Evolutionary conservation across 2,888 invertebrate genomes (phyloP), one percentile per base, ranked within the genome.

Genomic region (Tethea ocularis): DNA sequence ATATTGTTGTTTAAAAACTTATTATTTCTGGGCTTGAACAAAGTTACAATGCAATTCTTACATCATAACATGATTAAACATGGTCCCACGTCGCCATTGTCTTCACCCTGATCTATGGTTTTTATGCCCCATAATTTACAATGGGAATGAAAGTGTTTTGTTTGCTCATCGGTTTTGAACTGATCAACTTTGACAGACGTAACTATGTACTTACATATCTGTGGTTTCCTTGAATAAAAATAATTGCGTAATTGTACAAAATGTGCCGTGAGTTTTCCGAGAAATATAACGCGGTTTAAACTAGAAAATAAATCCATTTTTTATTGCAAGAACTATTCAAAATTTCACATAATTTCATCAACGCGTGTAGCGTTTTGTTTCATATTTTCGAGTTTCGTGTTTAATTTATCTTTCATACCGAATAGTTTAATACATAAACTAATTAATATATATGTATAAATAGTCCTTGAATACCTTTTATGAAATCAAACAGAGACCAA

Each of bases 71-170:
- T 2, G 3, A n/a, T 38, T 38, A 15, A n/a, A 38, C 46, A 46
- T 20, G 46, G 20, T 46, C 46, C 46, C 46, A 46, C 46, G 20
- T 46, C 46, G 8, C 17, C 46, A 46, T 46, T 46, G 46, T 46
- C 46, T 41, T 20, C 20, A 17, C 46, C 46, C 17, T 20, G 46
- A 46, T 46, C 17, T 20, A 46, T 2, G 20, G 46, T 46, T 46
- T 46, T 46, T 46, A 20, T 20, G 10, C 17, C 20, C 46, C 2
- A 46, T 46, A 7, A 20, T 20, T 20, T 20, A 20, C 46, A 20
- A 46, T 46, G 46, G 46, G 46, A 54, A 33, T 13, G 33, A 54
- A 54, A 33, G 26, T 54, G 29, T 33, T 54, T 26, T 54, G 20
- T 54, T 54, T 33, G 33, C 17, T 46, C 46, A 46, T 46, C 46